Base-by-base conservation (phyloP, 2,888 invertebrate species). In the Spilarctia lutea region DNA sequence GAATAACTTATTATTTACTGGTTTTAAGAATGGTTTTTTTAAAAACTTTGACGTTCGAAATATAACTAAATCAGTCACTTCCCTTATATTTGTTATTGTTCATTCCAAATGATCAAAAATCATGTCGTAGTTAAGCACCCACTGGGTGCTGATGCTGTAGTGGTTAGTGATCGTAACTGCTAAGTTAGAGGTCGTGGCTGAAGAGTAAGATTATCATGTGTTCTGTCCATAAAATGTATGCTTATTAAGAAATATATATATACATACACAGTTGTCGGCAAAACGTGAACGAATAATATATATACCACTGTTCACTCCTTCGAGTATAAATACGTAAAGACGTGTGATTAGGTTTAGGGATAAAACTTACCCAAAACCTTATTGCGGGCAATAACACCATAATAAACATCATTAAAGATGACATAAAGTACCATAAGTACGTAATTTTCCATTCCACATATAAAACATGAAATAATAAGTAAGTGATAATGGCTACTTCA, bases 401-500 rank as follows among this genome's bases (percentile, higher is more conserved):
- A 65, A n/a, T n/a, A 71, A 66, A 35, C 18, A 20, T 35, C 71
- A 65, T 35, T 18, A 52, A 65, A 72, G 6, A 18, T 52, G 33
- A 24, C 39, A 66, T 24, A 66, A 66, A 66, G 65, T 48, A 52
- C 11, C 24, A 42, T 73, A 45, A 24, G 42, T 35, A 56, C 18
- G 71, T 79, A 72, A 83, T 83, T 73, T 81, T 81, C 80, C 74
- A 74, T 75, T 70, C 33, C 30, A 63, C 20, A 75, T 75, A n/a
- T 73, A 78, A 74, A 48, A 77, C 65, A 82, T 77, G 73, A 79
- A 81, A 65, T 77, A 80, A 75, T 83, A 77, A 82, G 71, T 75
- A 69, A 71, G 80, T 84, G 82, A 71, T 84, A 83, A 84, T 84
- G 78, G 68, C 65, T 52, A 20, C 77, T 82, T 82, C 83, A 84